These are phyloP conservation scores for Nasonia oneida DNA, from an alignment of 2,888 invertebrate genomes.

Conservation along the genomic window DNA sequence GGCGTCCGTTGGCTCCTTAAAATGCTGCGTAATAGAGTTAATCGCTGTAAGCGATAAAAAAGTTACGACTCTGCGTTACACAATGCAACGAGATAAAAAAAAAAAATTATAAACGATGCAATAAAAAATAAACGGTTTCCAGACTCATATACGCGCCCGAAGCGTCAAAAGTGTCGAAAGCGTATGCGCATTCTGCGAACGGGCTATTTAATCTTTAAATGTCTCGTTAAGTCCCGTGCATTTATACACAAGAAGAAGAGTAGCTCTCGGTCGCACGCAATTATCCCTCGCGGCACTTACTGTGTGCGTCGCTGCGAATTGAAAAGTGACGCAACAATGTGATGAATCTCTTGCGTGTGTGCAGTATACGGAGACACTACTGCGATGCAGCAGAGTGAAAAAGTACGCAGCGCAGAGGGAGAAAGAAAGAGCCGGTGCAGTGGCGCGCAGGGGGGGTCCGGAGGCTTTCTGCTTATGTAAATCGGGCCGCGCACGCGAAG, in stretches of 20 bases:
- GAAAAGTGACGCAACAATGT: conserved; percentile 57
- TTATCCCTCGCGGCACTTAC: background rate
- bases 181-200: background rate
- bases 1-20: background rate
- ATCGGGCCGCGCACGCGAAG: background rate
- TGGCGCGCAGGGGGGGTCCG: background rate
- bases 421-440: conserved; percentile 10
- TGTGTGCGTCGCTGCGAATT: background rate
- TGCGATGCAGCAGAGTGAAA: background rate
- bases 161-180: background rate
- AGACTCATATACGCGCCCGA: background rate
- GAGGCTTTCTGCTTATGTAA: background rate
- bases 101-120: background rate
- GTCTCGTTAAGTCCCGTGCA: conserved; percentile 34
- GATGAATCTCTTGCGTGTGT: conserved; percentile 7
- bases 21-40: background rate
- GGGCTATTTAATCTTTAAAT: conserved; percentile 50
- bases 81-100: too few species aligned
- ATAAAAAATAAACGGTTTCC: conserved; percentile 5
- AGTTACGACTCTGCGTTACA: background rate
- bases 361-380: background rate
- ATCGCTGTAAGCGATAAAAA: background rate
- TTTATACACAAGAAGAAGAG: background rate
- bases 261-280: conserved; percentile 4
- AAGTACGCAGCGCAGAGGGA: background rate